Base-by-base conservation (phyloP, 2,797 vertebrate species). In the Muscicapa comitata region DNA sequence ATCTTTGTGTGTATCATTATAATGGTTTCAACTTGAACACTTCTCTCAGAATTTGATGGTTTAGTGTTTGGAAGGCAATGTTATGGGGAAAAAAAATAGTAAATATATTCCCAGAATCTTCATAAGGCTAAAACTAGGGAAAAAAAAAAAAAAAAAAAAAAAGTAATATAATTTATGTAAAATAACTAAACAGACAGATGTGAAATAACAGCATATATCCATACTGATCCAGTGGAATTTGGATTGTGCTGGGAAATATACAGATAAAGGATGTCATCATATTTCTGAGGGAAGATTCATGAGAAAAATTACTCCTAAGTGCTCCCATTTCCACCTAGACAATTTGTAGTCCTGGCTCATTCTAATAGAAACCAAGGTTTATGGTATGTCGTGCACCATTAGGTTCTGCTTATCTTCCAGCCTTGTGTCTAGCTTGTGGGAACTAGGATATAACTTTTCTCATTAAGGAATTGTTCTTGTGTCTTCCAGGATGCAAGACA, bases 401-500 rank as follows among this genome's bases (percentile, higher is more conserved):
- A 24, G 6, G 7, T 85, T 96, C 88, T 81, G 37, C 31, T 77
- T 17, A 67, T 79, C n/a, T 70, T 26, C 15, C 23, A 54, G 23
- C 67, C 90, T 93, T 84, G 9, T 76, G 62, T 67, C 42, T 26
- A 57, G 15, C 18, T 89, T 77, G 33, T 28, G 15, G 21, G 17
- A 81, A 67, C 11, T 11, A 62, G n/a, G 5, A 50, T 58, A 31
- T 17, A 43, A 63, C 7, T 25, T 83, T 33, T 76, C 89, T 71
- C 45, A 38, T 74, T 82, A 67, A 89, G 50, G 17, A 33, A 63
- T 47, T 88, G 2, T 43, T 50, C 66, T 93, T 94, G 9, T 92
- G 97, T 96, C 40, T 98, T 99, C 78, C 97, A 99, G 98, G 96
- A 98, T 98, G 98, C 98, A 99, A 98, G 98, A 98, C 96, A 97